phyloP scores from a whole-genome alignment of 2,113 vertebrate species.

The Gracilinanus agilis region DNA sequence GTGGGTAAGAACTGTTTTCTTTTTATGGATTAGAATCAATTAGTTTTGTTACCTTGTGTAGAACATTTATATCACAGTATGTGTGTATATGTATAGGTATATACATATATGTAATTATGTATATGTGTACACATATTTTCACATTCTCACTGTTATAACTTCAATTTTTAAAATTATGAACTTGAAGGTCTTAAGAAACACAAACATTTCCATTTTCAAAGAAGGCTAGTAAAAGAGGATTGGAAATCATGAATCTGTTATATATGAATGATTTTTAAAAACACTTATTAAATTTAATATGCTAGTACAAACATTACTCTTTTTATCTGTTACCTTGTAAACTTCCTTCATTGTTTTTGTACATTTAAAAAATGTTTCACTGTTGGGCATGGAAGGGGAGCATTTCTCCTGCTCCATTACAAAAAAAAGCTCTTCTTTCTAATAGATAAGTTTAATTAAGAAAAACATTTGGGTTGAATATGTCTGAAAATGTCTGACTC shows the following conservation, averaged over 20 bases:
- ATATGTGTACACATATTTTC: not conserved
- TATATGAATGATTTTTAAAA: not conserved
- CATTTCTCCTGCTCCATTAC: not conserved
- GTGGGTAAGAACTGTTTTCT: constrained; percentile 70
- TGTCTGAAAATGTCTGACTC: not conserved
- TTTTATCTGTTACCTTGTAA: not conserved
- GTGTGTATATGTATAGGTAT: constrained; percentile 13
- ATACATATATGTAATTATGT: not conserved
- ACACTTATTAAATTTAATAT: not conserved
- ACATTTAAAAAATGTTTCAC: not conserved
- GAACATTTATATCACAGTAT: constrained; percentile 15
- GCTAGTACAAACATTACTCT: not conserved
- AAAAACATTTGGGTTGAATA: not conserved
- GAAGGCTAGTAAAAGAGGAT: not conserved
- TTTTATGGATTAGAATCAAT: constrained; percentile 52
- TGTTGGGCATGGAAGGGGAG: not conserved
- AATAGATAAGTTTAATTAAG: not conserved
- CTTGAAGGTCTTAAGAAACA: not conserved
- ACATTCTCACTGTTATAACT: not conserved
- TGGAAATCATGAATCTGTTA: not conserved
- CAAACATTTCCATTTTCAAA: not conserved
- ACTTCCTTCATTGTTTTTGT: not conserved
- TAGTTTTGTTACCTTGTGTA: constrained; percentile 54
- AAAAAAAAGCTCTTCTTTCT: not conserved
- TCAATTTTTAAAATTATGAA: not conserved